Evolutionary conservation across 2,888 invertebrate genomes (phyloP).

Genomic region (Selenia dentaria): DNA sequence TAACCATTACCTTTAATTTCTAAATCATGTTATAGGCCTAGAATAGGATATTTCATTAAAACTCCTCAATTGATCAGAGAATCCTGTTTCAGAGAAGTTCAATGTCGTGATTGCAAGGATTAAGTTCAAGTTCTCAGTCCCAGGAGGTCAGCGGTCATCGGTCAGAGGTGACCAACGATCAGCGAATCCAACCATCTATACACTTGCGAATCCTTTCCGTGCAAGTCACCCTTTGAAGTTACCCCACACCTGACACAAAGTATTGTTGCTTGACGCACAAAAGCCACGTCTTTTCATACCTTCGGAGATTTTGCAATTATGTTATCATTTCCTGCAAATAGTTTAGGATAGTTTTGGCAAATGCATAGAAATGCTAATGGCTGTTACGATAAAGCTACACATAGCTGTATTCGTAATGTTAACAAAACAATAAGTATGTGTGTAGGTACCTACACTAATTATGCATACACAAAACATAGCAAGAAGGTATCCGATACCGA

Average conservation of each 20-base stretch:
- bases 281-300: constrained; percentile 1
- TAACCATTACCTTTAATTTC: too few relatives aligned
- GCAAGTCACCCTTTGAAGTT: constrained; percentile 30
- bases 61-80: too few relatives aligned
- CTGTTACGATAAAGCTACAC: constrained; percentile 38
- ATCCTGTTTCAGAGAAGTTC: constrained; percentile 49
- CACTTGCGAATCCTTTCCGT: constrained; percentile 40
- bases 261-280: constrained; percentile 30
- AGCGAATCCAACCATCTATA: constrained; percentile 44
- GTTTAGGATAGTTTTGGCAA: constrained; percentile 25
- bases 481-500: neutral
- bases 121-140: constrained; percentile 74
- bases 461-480: neutral
- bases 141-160: constrained; percentile 75
- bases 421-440: constrained; percentile 19
- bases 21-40: too few relatives aligned
- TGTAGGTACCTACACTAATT: neutral
- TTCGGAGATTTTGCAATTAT: constrained; percentile 30
- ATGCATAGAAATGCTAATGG: constrained; percentile 32
- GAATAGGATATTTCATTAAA: too few relatives aligned
- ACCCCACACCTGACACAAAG: constrained; percentile 50
- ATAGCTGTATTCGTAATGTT: constrained; percentile 21
- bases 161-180: constrained; percentile 81
- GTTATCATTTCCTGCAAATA: constrained; percentile 32
- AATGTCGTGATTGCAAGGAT: constrained; percentile 52